Percentiles rank a stretch among this genome's conserved stretches.
Evolutionary conservation across 92 coral and sea anemone species (phyloP).

Genomic region (Epizoanthus stellaris): DNA sequence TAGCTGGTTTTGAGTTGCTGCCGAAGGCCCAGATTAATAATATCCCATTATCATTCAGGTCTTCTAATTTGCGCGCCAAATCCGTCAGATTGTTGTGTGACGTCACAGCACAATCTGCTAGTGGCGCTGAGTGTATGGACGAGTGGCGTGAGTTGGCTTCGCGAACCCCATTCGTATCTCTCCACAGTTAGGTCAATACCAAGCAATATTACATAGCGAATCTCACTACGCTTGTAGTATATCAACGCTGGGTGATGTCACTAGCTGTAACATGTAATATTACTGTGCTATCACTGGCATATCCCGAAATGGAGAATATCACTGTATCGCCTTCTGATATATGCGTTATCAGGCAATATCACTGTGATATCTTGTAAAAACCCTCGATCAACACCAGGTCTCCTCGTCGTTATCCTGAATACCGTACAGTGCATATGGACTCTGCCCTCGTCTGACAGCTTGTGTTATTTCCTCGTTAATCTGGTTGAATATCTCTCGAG

Average conservation of each 20-base stretch:
- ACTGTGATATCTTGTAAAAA: background rate
- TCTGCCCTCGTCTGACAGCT: slow-evolving; percentile 89
- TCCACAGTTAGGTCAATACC: background rate
- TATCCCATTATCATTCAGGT: too few relatives aligned
- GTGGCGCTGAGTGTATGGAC: too few relatives aligned
- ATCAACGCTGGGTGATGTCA: background rate
- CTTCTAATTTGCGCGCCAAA: too few relatives aligned
- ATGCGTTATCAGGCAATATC: background rate
- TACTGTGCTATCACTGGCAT: too few relatives aligned
- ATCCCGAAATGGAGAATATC: slow-evolving; percentile 3
- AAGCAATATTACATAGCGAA: background rate
- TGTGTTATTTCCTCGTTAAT: slow-evolving; percentile 88
- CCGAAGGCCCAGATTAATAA: too few relatives aligned
- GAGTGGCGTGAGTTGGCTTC: background rate
- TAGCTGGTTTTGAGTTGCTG: too few relatives aligned
- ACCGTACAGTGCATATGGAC: slow-evolving; percentile 94
- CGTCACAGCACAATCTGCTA: too few relatives aligned
- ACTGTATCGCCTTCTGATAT: background rate
- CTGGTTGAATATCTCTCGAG: slow-evolving; percentile 82
- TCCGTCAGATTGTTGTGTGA: too few relatives aligned
- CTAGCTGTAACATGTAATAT: background rate
- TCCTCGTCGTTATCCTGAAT: slow-evolving; percentile 96
- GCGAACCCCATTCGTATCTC: background rate
- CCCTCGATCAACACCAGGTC: slow-evolving; percentile 87
- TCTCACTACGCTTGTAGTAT: slow-evolving; percentile 2